Evolutionary conservation across 2,797 vertebrate species (phyloP), one percentile per base, ranked within the genome.

Genomic region (Sebastes hubbsi): DNA sequence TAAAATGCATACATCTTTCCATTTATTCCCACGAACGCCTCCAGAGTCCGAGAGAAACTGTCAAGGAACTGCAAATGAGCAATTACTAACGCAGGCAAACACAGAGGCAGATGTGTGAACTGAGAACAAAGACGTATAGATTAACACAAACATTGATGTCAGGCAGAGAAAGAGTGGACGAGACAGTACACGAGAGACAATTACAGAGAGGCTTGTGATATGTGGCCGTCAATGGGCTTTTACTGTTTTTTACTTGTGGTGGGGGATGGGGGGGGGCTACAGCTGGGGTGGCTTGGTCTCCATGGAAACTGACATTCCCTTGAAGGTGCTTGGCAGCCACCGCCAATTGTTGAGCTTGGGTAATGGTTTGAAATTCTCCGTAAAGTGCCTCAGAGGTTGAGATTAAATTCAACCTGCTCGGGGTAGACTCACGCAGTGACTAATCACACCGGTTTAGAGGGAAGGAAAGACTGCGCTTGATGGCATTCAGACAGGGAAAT

Each of bases 231-330:
- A 88, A 87, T 82, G 30, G 77, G 46, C 65, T 73, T 76, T 77
- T 59, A 49, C 38, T 7, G 22, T 67, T 78, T 77, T 82, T 66
- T n/a, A 55, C 66, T 82, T 46, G 61, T 67, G 73, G 71, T 30
- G 27, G 49, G 52, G 52, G 86, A 24, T 24, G 22, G 22, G 22
- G 22, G 24, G 24, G 24, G 24, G 74, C 83, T 83, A 72, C 76
- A 77, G 86, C 84, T 81, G 76, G 77, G 82, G 76, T 87, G 81
- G 85, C 60, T 70, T 85, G 66, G 90, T 96, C 89, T 88, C 95
- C 93, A 94, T 95, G 95, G 95, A 91, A 96, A 96, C 95, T 92
- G 87, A 89, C 91, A 89, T 94, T 92, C 93, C 87, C 89, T 87
- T 90, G 82, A 89, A 93, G 86, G 90, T 89, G 83, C 85, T 89